Evolutionary conservation across 1,140 invertebrate species (phyloP), one percentile per base, ranked within the genome.

Genomic region (Dendrolimus punctatus): DNA sequence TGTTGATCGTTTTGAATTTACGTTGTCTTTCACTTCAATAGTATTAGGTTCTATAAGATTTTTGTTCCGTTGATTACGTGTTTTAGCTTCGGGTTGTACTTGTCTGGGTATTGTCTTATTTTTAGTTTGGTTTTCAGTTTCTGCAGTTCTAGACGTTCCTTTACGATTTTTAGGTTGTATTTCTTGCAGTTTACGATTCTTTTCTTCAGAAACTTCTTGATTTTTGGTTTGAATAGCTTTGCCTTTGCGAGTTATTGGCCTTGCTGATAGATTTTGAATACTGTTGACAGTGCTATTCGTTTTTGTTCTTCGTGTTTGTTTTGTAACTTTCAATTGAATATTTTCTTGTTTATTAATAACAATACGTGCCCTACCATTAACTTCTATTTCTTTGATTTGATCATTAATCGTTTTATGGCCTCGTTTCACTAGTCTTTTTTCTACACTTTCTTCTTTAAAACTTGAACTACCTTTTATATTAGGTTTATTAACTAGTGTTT

Each of bases 381-480:
- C 23, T 23, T 23, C 23, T 23, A 23, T 53, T 8, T 49, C 46
- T 7, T 40, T 51, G 8, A 40, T 38, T 37, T 49, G 41, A 36
- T 36, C 39, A 2, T 40, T 6, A 8, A 46, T 10, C 53, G 50
- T 53, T 40, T 51, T 56, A 8, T 51, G 36, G 23, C 52, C 46
- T 52, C 55, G 60, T 40, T 43, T 62, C 39, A 8, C 6, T 7
- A 8, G 10, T 55, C 53, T 53, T 23, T 8, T 9, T 53, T 57
- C 10, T 23, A 38, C 37, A 23, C 5, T 8, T 10, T 47, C 49
- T 42, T 23, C 40, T 42, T 10, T 9, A 40, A n/a, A 6, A 46
- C 40, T 52, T 49, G 8, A 49, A 44, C 8, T 9, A 9, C 4
- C 44, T 9, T 42, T 48, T 47, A 41, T 5, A 39, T 8, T 40